Conservation (phyloP, 37 sponge, comb jelly and placozoan genomes). For the Eunapius fragilis region DNA sequence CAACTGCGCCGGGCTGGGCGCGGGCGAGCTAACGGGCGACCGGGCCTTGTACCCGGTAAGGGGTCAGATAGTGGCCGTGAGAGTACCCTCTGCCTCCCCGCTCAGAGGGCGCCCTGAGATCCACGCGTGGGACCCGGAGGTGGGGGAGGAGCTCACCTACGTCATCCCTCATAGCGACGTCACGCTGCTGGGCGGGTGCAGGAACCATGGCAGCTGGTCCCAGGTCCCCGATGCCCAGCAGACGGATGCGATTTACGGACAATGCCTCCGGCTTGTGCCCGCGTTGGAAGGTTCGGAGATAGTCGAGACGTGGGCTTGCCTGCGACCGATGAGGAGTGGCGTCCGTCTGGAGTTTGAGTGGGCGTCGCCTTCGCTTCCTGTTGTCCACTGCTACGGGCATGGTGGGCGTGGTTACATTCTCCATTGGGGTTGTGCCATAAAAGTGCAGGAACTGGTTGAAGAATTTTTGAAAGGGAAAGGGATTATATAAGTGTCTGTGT, state of each 20-base stretch:
- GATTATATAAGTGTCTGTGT: neutral
- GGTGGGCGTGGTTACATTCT: constrained; percentile 63
- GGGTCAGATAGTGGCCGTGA: constrained; percentile 69
- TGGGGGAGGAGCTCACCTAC: neutral
- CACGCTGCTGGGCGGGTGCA: constrained; percentile 67
- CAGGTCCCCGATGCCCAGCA: constrained; percentile 16
- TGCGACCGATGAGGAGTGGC: constrained; percentile 59
- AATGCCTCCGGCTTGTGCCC: constrained; percentile 36
- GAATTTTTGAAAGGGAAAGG: neutral
- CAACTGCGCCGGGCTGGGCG: constrained; percentile 85
- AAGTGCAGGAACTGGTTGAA: constrained; percentile 11
- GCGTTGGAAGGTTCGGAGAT: constrained; percentile 52
- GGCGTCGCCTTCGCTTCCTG: neutral
- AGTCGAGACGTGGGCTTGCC: constrained; percentile 51
- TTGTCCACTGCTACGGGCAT: constrained; percentile 90
- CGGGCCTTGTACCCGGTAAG: constrained; percentile 35
- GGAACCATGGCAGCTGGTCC: constrained; percentile 17
- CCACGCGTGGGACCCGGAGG: neutral
- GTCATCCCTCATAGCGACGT: constrained; percentile 49
- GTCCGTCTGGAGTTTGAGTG: constrained; percentile 67
- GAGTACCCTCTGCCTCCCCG: constrained; percentile 76
- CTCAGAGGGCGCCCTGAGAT: constrained; percentile 51
- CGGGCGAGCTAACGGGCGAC: constrained; percentile 57
- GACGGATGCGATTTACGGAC: constrained; percentile 9
- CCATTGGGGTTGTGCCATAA: constrained; percentile 82